A percentile compares a stretch with the other conserved stretches of the same genome.
Evolutionary conservation across 2,797 vertebrate species (phyloP).

Genomic region (Triplophysa yarkandensis): DNA sequence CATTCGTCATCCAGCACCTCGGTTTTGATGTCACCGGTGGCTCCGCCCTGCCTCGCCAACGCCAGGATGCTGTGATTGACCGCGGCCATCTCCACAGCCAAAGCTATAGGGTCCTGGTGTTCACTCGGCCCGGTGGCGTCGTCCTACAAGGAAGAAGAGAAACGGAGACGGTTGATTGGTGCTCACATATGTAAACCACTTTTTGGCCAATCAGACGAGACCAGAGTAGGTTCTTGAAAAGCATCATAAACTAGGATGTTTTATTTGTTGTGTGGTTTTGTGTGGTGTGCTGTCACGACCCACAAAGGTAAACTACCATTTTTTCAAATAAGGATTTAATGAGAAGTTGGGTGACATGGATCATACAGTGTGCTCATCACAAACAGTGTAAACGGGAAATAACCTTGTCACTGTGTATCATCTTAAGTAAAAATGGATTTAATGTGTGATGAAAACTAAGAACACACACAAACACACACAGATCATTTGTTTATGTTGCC

Average conservation of each 20-base stretch:
- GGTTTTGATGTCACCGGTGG: slow-evolving; percentile 88
- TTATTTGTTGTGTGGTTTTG: background rate
- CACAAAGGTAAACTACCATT: slow-evolving; percentile 30
- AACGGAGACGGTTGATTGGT: slow-evolving; percentile 74
- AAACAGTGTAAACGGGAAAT: background rate
- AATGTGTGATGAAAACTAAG: background rate
- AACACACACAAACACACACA: background rate
- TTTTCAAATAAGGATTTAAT: no score
- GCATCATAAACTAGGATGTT: no score
- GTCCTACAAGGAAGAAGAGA: slow-evolving; percentile 81
- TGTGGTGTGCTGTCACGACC: slow-evolving; percentile 26
- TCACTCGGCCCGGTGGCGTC: slow-evolving; percentile 89
- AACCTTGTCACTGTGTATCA: background rate
- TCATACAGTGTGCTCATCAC: background rate
- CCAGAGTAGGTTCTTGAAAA: no score
- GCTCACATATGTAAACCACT: slow-evolving; percentile 50
- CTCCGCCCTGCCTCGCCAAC: slow-evolving; percentile 81
- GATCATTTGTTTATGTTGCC: slow-evolving; percentile 19
- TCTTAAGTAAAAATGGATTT: background rate
- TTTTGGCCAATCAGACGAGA: background rate
- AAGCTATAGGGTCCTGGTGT: slow-evolving; percentile 87
- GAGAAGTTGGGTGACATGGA: no score
- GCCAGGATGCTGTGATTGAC: slow-evolving; percentile 88
- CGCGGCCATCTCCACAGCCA: slow-evolving; percentile 89
- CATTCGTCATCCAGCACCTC: slow-evolving; percentile 95